A percentile compares a stretch with the other conserved stretches of the same genome.
phyloP scores from a whole-genome alignment of 1,140 invertebrate genomes.

The Drosophila ambigua region DNA sequence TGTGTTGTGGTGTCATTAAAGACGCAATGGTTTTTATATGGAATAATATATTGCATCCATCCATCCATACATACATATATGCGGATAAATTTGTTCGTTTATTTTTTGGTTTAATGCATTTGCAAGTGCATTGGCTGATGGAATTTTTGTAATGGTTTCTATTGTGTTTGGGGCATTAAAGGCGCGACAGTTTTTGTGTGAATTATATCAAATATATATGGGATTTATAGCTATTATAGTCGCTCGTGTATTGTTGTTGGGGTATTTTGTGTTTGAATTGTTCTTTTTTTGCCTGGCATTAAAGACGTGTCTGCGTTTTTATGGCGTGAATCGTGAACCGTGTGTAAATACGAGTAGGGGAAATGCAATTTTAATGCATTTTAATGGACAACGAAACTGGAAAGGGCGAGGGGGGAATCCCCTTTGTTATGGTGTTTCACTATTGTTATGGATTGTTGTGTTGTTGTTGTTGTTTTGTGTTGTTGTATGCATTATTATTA shows the following conservation, averaged over 20 bases:
- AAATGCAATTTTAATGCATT: conserved; percentile 21
- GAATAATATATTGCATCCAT: no score
- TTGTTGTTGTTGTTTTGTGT: conserved; percentile 33
- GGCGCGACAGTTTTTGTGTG: conserved; percentile 50
- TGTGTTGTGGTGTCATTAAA: no score
- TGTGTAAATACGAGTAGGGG: conserved; percentile 4
- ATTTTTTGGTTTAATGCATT: no score
- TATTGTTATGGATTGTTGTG: conserved; percentile 20
- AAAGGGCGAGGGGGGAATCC: neutral
- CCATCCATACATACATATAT: no score
- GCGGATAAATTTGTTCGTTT: no score
- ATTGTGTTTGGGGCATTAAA: conserved; percentile 33
- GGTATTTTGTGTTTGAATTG: neutral
- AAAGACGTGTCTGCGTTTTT: no score
- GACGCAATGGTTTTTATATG: no score
- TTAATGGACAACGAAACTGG: conserved; percentile 19
- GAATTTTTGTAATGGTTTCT: conserved; percentile 10
- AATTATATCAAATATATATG: conserved; percentile 34
- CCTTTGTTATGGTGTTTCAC: conserved; percentile 43
- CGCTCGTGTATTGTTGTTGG: no score
- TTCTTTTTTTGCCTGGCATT: neutral
- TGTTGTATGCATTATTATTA: conserved; percentile 56
- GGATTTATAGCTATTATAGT: conserved; percentile 1
- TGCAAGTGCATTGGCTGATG: no score
- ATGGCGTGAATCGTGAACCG: conserved; percentile 8